A percentile compares a stretch with the other conserved stretches of the same genome.
Conservation (phyloP, 2,113 vertebrate species). For the Xenopus laevis region DNA sequence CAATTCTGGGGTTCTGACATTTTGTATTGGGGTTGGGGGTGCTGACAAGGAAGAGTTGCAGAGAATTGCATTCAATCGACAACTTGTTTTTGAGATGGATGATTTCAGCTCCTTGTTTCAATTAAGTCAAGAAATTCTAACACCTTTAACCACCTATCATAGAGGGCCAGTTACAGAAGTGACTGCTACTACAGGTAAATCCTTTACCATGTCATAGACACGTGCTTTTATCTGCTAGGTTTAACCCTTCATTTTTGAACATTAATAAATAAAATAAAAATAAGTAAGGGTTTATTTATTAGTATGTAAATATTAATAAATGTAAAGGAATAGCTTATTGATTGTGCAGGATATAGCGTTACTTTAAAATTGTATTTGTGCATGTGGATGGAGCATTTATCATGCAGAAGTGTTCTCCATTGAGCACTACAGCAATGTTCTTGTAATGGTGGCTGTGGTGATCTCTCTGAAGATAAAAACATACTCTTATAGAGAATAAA, state of each 20-base stretch:
- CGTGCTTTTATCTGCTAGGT: slow-evolving; percentile 12
- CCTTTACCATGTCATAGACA: slow-evolving; percentile 5
- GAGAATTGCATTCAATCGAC: slow-evolving; percentile 82
- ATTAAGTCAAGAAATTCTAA: slow-evolving; percentile 65
- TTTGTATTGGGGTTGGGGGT: slow-evolving; percentile 77
- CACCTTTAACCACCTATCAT: slow-evolving; percentile 78
- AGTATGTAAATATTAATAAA: no score
- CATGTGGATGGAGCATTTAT: no score
- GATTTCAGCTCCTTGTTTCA: slow-evolving; percentile 76
- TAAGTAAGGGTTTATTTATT: no score
- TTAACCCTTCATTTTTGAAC: neutral
- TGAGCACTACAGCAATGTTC: no score
- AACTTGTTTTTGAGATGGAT: slow-evolving; percentile 76
- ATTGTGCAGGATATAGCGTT: no score
- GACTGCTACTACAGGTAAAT: slow-evolving; percentile 67
- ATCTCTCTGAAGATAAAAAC: no score
- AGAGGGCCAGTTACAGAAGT: slow-evolving; percentile 71
- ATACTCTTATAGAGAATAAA: no score
- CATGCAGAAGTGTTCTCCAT: no score
- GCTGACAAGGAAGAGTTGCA: slow-evolving; percentile 68
- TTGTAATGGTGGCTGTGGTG: no score
- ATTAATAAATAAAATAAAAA: neutral
- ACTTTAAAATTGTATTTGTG: no score
- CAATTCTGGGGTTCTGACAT: slow-evolving; percentile 75
- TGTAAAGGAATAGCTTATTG: neutral